Conservation (phyloP, 1,140 invertebrate species). For the Trachelipus rathkii region DNA sequence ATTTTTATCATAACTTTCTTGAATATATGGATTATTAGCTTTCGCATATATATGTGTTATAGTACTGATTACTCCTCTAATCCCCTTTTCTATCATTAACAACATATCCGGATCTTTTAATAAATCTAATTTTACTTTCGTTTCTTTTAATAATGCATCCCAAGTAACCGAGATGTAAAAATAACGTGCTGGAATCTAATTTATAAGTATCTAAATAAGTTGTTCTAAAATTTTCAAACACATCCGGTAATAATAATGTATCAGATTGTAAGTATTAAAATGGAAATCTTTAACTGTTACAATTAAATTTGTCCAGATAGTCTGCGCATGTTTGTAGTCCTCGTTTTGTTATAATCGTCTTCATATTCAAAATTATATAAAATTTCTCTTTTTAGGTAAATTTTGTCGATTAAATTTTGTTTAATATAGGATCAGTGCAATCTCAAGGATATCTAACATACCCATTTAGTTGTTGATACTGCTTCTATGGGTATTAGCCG, state of each 20-base stretch:
- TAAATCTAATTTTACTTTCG: constrained; percentile 7
- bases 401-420: background rate
- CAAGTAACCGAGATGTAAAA: constrained; percentile 10
- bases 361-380: background rate
- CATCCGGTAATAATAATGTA: background rate
- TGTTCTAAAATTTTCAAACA: constrained; percentile 12
- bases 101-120: constrained; percentile 13
- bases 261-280: background rate
- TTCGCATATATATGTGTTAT: constrained; percentile 10
- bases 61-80: background rate
- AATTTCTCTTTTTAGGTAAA: background rate
- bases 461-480: background rate
- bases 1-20: background rate
- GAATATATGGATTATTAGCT: background rate
- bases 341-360: background rate
- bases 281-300: background rate
- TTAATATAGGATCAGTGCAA: background rate
- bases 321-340: background rate
- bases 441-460: background rate
- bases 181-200: constrained; percentile 2
- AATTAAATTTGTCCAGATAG: background rate
- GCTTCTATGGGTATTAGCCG: too few species aligned
- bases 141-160: constrained; percentile 9
- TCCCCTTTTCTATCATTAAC: background rate
- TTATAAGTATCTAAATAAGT: background rate